Conservation (phyloP, 1,140 invertebrate genomes). For the Pseudachorutes palmiensis region DNA sequence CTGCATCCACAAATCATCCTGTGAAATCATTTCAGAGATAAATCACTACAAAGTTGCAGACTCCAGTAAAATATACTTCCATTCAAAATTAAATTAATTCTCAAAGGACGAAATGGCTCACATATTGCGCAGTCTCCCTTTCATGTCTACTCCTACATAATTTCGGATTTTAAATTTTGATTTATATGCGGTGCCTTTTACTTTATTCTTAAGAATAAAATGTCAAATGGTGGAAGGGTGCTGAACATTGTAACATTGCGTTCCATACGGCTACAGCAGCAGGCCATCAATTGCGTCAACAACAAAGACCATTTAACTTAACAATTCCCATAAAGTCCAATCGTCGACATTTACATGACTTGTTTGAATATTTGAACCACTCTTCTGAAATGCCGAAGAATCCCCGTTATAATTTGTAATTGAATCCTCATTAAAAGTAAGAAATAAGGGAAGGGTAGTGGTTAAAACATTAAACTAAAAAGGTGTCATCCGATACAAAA, state of each 20-base stretch:
- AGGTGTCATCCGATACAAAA: not conserved
- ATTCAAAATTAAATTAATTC: not conserved
- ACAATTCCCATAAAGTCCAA: not conserved
- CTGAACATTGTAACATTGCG: too few relatives aligned
- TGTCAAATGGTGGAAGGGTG: too few relatives aligned
- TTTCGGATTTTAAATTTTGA: not conserved
- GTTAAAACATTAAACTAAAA: not conserved
- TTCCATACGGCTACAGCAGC: not conserved
- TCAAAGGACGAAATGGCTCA: not conserved
- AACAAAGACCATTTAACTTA: not conserved
- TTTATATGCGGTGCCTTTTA: too few relatives aligned
- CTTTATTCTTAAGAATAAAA: too few relatives aligned
- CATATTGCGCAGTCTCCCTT: not conserved
- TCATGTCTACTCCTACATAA: not conserved
- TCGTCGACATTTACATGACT: too few relatives aligned
- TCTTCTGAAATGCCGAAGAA: not conserved
- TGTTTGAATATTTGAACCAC: not conserved
- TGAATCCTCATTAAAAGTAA: not conserved
- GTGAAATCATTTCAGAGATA: constrained; percentile 12
- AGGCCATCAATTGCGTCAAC: not conserved
- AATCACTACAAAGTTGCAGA: not conserved
- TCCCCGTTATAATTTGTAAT: not conserved
- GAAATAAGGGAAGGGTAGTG: not conserved
- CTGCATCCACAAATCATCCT: constrained; percentile 42
- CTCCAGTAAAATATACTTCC: not conserved